These are phyloP conservation scores for Spinus olivaceus DNA, from an alignment of 2,797 vertebrate species.

Conservation along the genomic window DNA sequence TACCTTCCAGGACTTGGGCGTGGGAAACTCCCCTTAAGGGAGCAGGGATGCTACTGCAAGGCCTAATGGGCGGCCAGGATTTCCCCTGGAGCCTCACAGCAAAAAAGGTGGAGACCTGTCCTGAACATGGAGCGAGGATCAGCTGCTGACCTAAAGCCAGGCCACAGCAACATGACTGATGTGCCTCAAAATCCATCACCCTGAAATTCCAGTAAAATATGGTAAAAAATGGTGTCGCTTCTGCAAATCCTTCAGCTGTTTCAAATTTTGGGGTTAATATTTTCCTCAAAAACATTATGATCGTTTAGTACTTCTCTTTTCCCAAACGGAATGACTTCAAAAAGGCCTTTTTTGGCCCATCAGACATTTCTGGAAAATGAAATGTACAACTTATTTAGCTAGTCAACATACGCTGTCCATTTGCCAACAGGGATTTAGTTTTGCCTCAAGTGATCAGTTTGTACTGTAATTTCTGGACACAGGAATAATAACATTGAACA, in stretches of 20 bases:
- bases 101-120: background rate
- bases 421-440: constrained; percentile 14
- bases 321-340: background rate
- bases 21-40: background rate
- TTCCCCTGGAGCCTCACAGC: background rate
- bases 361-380: background rate
- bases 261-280: background rate
- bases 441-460: background rate
- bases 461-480: background rate
- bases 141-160: background rate
- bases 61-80: background rate
- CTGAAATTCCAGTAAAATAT: background rate
- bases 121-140: background rate
- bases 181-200: background rate
- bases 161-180: background rate
- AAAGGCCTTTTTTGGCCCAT: background rate
- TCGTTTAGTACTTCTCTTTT: background rate
- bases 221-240: background rate
- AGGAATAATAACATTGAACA: background rate
- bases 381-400: background rate
- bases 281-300: background rate
- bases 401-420: background rate
- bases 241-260: background rate
- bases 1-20: fast-evolving
- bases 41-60: background rate